phyloP scores from a whole-genome alignment of 1,140 invertebrate genomes.

The Bombus pyrosoma region DNA sequence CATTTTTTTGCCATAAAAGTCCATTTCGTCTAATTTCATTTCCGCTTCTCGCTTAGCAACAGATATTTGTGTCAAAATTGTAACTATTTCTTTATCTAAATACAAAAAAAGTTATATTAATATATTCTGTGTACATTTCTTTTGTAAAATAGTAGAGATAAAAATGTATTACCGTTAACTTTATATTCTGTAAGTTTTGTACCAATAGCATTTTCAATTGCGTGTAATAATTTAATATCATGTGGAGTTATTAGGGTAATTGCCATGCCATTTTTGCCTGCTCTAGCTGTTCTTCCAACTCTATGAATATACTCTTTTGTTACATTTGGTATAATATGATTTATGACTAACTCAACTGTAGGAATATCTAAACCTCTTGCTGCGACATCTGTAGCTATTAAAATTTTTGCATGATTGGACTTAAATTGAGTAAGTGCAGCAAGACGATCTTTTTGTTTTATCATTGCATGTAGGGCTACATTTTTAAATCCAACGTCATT shows the following conservation, averaged over 20 bases:
- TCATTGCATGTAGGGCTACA: slow-evolving; percentile 93
- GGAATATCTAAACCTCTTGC: slow-evolving; percentile 96
- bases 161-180: slow-evolving; percentile 87
- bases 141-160: neutral
- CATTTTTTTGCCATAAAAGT: slow-evolving; percentile 94
- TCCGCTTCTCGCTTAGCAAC: slow-evolving; percentile 95
- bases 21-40: slow-evolving; percentile 94
- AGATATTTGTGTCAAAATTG: slow-evolving; percentile 95
- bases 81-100: slow-evolving; percentile 91
- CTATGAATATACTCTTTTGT: slow-evolving; percentile 98
- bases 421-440: slow-evolving; percentile 92
- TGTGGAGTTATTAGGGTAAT: slow-evolving; percentile 96
- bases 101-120: slow-evolving; percentile 67
- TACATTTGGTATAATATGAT: slow-evolving; percentile 94
- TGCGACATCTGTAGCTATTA: slow-evolving; percentile 98
- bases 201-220: slow-evolving; percentile 93
- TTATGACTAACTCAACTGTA: slow-evolving; percentile 95
- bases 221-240: slow-evolving; percentile 93
- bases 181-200: slow-evolving; percentile 93
- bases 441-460: slow-evolving; percentile 91
- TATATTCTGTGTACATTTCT: neutral
- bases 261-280: slow-evolving; percentile 92
- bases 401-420: slow-evolving; percentile 91
- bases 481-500: slow-evolving; percentile 94
- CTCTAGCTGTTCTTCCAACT: slow-evolving; percentile 97